Percentiles rank a stretch among this genome's conserved stretches.
phyloP scores from a whole-genome alignment of 2,888 invertebrate genomes.

The Melinopterus prodromus region DNA sequence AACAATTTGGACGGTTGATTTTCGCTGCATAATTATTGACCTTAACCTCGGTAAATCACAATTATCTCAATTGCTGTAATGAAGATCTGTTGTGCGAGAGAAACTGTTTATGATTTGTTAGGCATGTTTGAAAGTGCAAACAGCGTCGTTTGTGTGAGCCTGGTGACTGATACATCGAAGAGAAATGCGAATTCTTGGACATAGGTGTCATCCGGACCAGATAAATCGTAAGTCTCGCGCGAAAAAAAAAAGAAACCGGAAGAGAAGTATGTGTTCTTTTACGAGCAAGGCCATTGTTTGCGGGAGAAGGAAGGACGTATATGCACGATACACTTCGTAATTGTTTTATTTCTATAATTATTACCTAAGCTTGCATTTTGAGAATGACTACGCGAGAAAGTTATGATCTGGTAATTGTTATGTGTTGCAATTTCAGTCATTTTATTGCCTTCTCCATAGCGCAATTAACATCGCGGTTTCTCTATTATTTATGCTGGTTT shows the following conservation, averaged over 20 bases:
- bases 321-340: neutral
- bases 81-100: neutral
- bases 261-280: neutral
- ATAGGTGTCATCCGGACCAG: neutral
- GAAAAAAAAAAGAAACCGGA: neutral
- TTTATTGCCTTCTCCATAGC: neutral
- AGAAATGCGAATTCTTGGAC: neutral
- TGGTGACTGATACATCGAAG: neutral
- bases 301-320: neutral
- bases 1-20: neutral
- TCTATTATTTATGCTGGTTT: neutral
- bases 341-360: neutral
- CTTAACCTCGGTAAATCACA: neutral
- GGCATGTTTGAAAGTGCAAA: slow-evolving; percentile 4
- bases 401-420: neutral
- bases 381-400: neutral
- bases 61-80: neutral
- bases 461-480: neutral
- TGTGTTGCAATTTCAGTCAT: slow-evolving; percentile 4
- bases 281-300: neutral
- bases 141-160: neutral
- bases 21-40: neutral
- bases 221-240: neutral
- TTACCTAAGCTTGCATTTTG: neutral
- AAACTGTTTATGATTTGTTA: neutral